Base-by-base conservation (phyloP, 2,888 invertebrate genomes). In the Luffia ferchaultella region DNA sequence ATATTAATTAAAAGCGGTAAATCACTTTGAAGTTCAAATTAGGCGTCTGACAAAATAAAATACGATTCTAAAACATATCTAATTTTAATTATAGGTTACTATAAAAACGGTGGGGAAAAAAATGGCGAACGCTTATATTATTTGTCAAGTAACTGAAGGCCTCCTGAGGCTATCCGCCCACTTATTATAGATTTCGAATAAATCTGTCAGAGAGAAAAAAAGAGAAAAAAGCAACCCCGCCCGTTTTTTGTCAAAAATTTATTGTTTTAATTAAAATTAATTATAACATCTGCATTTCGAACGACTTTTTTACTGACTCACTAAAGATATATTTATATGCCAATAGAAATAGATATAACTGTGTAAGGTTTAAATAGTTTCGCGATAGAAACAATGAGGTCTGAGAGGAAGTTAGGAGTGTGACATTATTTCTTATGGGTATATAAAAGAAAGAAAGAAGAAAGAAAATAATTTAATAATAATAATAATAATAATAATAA, bases 131-230 rank as follows among this genome's bases (percentile, higher is more conserved):
- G 30, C n/a, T 71, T 64, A 65, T 60, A 64, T 69, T 72, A 74
- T 77, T 76, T 77, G 76, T 77, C 76, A 73, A 73, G 62, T 66
- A 69, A 64, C 62, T 61, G 65, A 62, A 59, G 60, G 62, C 67
- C 68, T 64, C 64, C 62, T 67, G 57, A 60, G 48, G 61, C 52
- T 48, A 46, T 50, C 61, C 68, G 62, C 68, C 69, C 58, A 64
- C 65, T 60, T 60, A 65, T 64, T 67, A 66, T 54, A 54, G 46
- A 30, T 30, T 30, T 30, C 30, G 3, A 30, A 30, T 30, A 30
- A 30, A 30, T 30, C 30, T 30, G 12, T 12, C 30, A 3, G 5
- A 12, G 30, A 30, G 30, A 30, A 30, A 30, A 7, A 30, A 30
- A 30, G 3, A 30, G 12, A 30, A 30, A 30, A 30, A 7, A 12